Evolutionary conservation across 2,888 invertebrate species (phyloP), one percentile per base, ranked within the genome.

Genomic region (Drosophila mulleri): DNA sequence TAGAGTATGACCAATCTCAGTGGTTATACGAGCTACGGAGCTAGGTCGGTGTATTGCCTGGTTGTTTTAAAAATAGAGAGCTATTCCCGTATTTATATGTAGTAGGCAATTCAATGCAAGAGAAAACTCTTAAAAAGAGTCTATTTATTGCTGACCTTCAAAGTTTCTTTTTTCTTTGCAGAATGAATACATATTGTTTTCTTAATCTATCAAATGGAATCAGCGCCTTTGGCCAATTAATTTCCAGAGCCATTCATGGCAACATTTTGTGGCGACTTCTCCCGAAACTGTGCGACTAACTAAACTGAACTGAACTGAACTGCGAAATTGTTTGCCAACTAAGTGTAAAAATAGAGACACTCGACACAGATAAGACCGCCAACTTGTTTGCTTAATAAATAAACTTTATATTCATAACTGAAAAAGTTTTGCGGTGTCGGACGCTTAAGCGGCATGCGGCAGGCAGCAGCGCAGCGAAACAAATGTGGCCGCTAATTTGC

Each of bases 341-440:
- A 67, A 61, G 47, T 48, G 65, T 12, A 52, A 67, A 63, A 42
- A 57, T 32, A 44, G 23, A 67, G 63, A 65, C 64, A 80, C 83
- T 78, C 72, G 76, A 67, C 73, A 61, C 56, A 89, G 84, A 85
- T 85, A 85, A 85, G 89, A 75, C 59, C 69, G 72, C 82, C 82
- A 83, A 89, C 84, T 84, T 84, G 89, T 84, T 89, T 83, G 84
- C 89, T 89, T 89, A 89, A 89, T 85, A 85, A 85, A 85, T 85
- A 85, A 85, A 85, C 84, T 85, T 85, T 89, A 85, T 85, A 85
- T 89, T 85, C 84, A 85, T 85, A 85, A 89, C 89, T 89, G 88
- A 80, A 85, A 89, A 85, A 89, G 67, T 85, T 85, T 87, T 77
- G 65, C 56, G 73, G 44, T 60, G 26, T 47, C 71, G 71, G 75